phyloP scores from a whole-genome alignment of 2,888 invertebrate genomes.

The Ptychoptera contaminata region DNA sequence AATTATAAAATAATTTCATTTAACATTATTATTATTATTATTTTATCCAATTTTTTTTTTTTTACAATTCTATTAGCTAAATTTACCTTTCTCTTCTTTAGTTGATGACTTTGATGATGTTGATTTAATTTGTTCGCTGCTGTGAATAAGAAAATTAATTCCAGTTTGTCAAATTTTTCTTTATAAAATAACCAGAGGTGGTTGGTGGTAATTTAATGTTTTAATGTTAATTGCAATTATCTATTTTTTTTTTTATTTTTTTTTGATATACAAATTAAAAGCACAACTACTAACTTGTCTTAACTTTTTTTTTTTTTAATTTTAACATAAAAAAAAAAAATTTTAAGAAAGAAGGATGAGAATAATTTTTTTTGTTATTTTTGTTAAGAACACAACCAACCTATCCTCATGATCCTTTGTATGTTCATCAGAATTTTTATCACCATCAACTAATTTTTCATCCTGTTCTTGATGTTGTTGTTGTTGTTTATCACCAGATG shows the following conservation, averaged over 20 bases:
- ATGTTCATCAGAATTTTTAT: constrained; percentile 41
- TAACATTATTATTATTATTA: too few relatives aligned
- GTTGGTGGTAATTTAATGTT: too few relatives aligned
- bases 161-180: background rate
- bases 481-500: constrained; percentile 14
- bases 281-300: too few relatives aligned
- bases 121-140: constrained; percentile 13
- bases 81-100: constrained; percentile 32
- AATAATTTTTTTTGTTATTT: background rate
- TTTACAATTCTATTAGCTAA: constrained; percentile 6
- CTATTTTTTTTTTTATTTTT: too few relatives aligned
- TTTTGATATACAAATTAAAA: too few relatives aligned
- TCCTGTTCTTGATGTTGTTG: background rate
- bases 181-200: background rate
- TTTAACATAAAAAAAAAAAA: too few relatives aligned
- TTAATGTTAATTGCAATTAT: background rate
- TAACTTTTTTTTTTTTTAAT: too few relatives aligned
- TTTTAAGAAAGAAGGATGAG: too few relatives aligned
- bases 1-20: too few relatives aligned
- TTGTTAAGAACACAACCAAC: constrained; percentile 28
- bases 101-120: constrained; percentile 10
- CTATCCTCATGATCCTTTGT: constrained; percentile 37
- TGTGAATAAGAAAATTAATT: constrained; percentile 6
- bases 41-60: too few relatives aligned
- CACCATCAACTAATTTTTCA: constrained; percentile 25